Evolutionary conservation across 2,113 vertebrate genomes (phyloP).

Genomic region (Leptodactylus fuscus): DNA sequence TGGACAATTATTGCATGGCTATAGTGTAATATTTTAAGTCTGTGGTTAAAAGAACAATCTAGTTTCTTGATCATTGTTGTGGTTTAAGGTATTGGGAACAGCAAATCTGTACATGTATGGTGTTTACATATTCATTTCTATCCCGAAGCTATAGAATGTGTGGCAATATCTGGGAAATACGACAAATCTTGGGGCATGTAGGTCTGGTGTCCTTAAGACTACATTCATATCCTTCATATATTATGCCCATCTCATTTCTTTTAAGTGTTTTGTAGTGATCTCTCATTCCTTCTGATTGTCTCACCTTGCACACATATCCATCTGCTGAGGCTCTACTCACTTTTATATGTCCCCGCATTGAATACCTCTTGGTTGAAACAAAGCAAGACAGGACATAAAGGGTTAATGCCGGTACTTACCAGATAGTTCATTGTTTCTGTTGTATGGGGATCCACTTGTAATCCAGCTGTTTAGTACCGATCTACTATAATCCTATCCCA

Average conservation of each 20-base stretch:
- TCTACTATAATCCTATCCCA: constrained; percentile 31
- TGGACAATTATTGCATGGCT: background rate
- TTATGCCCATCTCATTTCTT: background rate
- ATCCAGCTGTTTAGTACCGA: constrained; percentile 12
- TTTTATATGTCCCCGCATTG: background rate
- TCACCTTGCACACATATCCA: background rate
- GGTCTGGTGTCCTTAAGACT: background rate
- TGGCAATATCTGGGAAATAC: background rate
- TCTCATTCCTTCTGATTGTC: too few relatives aligned
- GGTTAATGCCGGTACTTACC: constrained; percentile 40
- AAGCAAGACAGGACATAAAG: background rate
- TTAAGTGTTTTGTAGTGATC: too few relatives aligned
- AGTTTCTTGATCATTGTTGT: background rate
- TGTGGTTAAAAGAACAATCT: background rate
- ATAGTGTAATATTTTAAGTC: background rate
- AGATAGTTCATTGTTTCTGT: constrained; percentile 57
- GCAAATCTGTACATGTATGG: background rate
- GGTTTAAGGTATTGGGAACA: background rate
- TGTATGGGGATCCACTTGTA: background rate
- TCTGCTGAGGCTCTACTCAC: background rate
- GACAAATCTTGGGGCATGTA: background rate
- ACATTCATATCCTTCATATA: too few relatives aligned
- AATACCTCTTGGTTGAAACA: background rate
- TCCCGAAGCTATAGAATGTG: background rate
- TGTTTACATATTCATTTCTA: too few relatives aligned